phyloP scores from a whole-genome alignment of 2,888 invertebrate species.

The Scaeva pyrastri region DNA sequence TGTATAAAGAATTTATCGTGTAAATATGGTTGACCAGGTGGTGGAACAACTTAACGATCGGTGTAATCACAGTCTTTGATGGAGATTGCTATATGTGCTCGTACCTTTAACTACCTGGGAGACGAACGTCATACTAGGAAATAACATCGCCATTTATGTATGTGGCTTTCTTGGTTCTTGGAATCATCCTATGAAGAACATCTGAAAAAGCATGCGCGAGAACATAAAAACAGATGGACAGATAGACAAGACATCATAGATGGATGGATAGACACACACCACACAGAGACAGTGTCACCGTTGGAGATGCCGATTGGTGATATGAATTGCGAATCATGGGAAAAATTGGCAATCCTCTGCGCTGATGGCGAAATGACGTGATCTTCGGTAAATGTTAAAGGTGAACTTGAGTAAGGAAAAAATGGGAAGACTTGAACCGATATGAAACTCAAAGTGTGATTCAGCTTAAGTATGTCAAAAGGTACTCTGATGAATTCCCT shows the following conservation, averaged over 20 bases:
- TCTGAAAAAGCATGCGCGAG: slow-evolving; percentile 45
- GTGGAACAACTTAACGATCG: slow-evolving; percentile 64
- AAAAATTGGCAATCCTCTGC: slow-evolving; percentile 48
- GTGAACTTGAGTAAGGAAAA: neutral
- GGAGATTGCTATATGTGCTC: slow-evolving; percentile 22
- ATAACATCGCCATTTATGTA: slow-evolving; percentile 50
- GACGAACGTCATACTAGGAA: slow-evolving; percentile 69
- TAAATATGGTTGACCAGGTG: slow-evolving; percentile 62
- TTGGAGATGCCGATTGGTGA: slow-evolving; percentile 33
- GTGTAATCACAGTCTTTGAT: slow-evolving; percentile 45
- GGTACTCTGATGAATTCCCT: no score
- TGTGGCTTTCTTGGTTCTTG: slow-evolving; percentile 42
- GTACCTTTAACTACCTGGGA: neutral
- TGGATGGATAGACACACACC: slow-evolving; percentile 48
- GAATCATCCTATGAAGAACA: slow-evolving; percentile 51
- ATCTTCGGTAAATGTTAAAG: slow-evolving; percentile 23
- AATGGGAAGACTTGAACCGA: neutral
- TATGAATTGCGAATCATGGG: slow-evolving; percentile 55
- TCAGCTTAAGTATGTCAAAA: no score
- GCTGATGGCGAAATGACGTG: slow-evolving; percentile 51
- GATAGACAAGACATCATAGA: slow-evolving; percentile 39
- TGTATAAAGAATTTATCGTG: slow-evolving; percentile 62
- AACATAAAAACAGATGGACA: slow-evolving; percentile 34
- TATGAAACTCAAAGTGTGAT: neutral
- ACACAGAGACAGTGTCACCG: slow-evolving; percentile 42